These are phyloP conservation scores for Girardinichthys multiradiatus DNA, from an alignment of 2,113 vertebrate genomes.

Conservation along the genomic window DNA sequence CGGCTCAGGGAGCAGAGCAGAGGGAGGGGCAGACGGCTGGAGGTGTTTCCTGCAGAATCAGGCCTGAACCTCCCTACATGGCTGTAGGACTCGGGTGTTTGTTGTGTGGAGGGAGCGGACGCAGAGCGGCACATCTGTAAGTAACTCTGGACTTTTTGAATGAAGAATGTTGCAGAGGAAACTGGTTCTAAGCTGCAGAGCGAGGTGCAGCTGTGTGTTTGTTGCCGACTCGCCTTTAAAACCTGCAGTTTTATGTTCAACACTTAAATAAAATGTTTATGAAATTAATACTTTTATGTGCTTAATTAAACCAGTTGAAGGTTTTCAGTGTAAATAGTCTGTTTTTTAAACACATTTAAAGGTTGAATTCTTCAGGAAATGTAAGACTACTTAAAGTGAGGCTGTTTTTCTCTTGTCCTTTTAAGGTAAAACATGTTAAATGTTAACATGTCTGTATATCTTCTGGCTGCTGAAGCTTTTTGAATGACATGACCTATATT, in stretches of 20 bases:
- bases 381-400: no score
- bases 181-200: no score
- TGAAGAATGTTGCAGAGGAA: background rate
- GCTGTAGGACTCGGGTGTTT: slow-evolving; percentile 8
- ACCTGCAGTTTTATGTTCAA: no score
- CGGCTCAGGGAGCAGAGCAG: background rate
- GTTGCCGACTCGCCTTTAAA: no score
- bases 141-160: slow-evolving; percentile 4
- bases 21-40: slow-evolving; percentile 17
- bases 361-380: no score
- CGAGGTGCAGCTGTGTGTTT: no score
- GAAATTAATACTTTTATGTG: no score
- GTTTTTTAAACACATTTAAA: no score
- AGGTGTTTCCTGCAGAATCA: slow-evolving; percentile 6
- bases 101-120: slow-evolving; percentile 8
- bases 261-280: no score
- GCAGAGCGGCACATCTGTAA: slow-evolving; percentile 45
- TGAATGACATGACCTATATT: no score
- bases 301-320: no score
- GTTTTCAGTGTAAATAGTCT: no score
- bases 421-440: background rate
- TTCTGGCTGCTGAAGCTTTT: background rate
- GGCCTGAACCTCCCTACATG: slow-evolving; percentile 46
- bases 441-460: background rate
- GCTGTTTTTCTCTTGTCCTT: background rate